A percentile compares a stretch with the other conserved stretches of the same genome.
Evolutionary conservation across 2,797 vertebrate genomes (phyloP).

Genomic region (Pangasius sanitwongsei): DNA sequence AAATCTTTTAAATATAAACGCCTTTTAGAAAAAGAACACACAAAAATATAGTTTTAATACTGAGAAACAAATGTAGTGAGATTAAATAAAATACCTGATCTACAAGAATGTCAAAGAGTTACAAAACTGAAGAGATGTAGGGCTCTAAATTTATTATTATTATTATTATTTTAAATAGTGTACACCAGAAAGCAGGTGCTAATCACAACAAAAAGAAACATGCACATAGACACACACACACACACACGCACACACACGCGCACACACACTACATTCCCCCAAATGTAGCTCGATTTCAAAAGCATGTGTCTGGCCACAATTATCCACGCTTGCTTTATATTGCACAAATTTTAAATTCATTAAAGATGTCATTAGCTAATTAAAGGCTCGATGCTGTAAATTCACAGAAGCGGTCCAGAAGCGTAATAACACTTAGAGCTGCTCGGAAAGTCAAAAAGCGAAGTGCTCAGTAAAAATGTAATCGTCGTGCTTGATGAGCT

Average conservation of each 20-base stretch:
- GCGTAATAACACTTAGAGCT: background rate
- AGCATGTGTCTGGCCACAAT: background rate
- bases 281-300: background rate
- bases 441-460: background rate
- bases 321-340: background rate
- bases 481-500: background rate
- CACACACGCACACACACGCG: background rate
- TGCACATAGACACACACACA: background rate
- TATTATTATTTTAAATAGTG: background rate
- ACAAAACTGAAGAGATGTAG: background rate
- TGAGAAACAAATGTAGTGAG: background rate
- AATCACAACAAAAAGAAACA: background rate
- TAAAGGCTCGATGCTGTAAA: constrained; percentile 41
- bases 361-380: constrained; percentile 46
- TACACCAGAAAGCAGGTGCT: background rate
- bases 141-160: background rate
- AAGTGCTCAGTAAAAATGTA: background rate
- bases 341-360: background rate
- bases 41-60: background rate
- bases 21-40: background rate
- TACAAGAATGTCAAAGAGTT: background rate
- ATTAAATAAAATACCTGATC: background rate
- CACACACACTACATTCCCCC: too few species aligned
- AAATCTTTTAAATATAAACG: background rate
- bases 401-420: background rate